These are phyloP conservation scores for Zaprionus africanus DNA, from an alignment of 1,140 invertebrate genomes.

Conservation along the genomic window DNA sequence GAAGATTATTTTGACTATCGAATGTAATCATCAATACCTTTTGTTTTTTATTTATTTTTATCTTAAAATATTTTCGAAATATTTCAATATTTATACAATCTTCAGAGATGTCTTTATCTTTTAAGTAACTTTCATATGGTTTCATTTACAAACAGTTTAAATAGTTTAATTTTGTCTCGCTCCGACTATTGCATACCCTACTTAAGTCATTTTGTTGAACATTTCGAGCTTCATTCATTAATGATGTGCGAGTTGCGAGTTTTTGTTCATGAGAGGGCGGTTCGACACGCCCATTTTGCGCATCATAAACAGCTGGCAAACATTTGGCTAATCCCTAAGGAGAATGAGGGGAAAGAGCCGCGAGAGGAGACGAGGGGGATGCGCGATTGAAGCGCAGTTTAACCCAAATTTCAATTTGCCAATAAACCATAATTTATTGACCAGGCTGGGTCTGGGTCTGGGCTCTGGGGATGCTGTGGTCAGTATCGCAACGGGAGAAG, in stretches of 20 bases:
- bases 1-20: too few relatives aligned
- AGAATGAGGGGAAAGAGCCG: neutral
- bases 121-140: neutral
- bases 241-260: neutral
- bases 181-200: neutral
- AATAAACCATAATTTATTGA: constrained; percentile 77
- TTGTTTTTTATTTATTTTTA: too few relatives aligned
- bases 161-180: neutral
- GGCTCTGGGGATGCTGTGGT: neutral
- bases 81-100: too few relatives aligned
- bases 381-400: constrained; percentile 20
- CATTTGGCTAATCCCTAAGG: constrained; percentile 33
- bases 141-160: neutral
- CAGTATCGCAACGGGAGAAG: neutral
- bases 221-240: neutral
- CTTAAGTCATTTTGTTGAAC: neutral
- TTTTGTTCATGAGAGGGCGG: neutral
- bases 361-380: neutral
- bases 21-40: too few relatives aligned
- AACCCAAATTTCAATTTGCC: constrained; percentile 44
- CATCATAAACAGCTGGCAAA: constrained; percentile 2
- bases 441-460: constrained; percentile 10
- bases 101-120: too few relatives aligned
- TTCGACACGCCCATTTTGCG: constrained; percentile 19
- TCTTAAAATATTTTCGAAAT: too few relatives aligned